Percentiles rank a stretch among this genome's conserved stretches.
These are phyloP conservation scores for Lepeophtheirus nordmannii DNA, from an alignment of 2,888 invertebrate species.

Conservation along the genomic window DNA sequence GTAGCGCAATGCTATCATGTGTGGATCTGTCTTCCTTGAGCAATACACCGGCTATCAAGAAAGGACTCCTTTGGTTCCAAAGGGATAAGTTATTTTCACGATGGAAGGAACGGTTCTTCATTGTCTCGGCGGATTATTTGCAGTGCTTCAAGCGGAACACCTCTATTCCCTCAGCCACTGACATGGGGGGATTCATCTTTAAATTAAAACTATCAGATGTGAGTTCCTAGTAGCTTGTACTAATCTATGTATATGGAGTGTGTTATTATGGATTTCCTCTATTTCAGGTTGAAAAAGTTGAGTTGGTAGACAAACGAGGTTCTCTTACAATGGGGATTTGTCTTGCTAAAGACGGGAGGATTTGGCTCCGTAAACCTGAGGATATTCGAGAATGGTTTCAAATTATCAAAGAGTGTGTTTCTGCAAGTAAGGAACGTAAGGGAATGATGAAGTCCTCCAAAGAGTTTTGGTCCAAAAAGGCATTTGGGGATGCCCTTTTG, in stretches of 20 bases:
- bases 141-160: conserved; percentile 29
- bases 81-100: conserved; percentile 29
- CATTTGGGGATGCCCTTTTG: background rate
- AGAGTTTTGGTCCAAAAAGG: conserved; percentile 17
- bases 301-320: conserved; percentile 10
- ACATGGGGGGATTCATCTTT: background rate
- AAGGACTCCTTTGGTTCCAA: conserved; percentile 27
- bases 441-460: conserved; percentile 16
- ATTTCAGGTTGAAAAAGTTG: conserved; percentile 17
- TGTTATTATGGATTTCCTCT: too few relatives aligned
- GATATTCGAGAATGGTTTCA: conserved; percentile 17
- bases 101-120: conserved; percentile 30
- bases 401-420: conserved; percentile 11
- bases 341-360: background rate
- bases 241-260: too few relatives aligned
- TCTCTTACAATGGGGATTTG: background rate
- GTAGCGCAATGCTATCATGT: background rate
- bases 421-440: background rate
- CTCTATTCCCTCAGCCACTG: conserved; percentile 25
- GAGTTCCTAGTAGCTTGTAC: background rate
- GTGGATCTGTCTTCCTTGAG: background rate
- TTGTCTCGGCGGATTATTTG: conserved; percentile 29
- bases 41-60: conserved; percentile 1
- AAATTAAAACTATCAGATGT: conserved; percentile 1
- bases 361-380: background rate